A percentile compares a stretch with the other conserved stretches of the same genome.
phyloP scores from a whole-genome alignment of 92 coral and sea anemone species.

The Parazoanthus darwini region DNA sequence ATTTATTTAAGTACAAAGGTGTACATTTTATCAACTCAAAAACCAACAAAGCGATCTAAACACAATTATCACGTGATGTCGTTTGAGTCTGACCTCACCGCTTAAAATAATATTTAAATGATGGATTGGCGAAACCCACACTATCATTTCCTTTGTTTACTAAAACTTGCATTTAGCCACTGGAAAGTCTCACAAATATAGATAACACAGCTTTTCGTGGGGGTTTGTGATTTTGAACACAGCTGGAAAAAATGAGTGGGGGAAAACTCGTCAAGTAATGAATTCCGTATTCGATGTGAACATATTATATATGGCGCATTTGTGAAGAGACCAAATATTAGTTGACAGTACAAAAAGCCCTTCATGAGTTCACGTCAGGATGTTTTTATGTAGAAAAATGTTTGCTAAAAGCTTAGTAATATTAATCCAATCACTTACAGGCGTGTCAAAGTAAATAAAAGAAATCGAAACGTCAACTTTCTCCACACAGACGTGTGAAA shows the following conservation, averaged over 20 bases:
- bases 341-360: not conserved
- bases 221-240: not conserved
- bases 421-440: not conserved
- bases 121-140: not conserved
- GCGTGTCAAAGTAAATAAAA: not conserved
- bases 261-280: not conserved
- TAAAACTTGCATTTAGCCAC: conserved; percentile 20
- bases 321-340: not conserved
- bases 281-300: not conserved
- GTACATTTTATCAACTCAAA: conserved; percentile 14
- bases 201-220: not conserved
- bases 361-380: not conserved
- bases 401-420: not conserved
- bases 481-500: not conserved
- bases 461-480: not conserved
- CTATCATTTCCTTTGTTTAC: conserved; percentile 36
- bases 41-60: not conserved
- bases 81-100: conserved; percentile 2
- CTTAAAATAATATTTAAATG: conserved; percentile 25
- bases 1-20: not conserved
- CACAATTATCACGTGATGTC: conserved; percentile 24
- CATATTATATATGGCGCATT: not conserved
- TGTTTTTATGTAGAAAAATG: not conserved
- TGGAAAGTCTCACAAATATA: not conserved
- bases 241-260: not conserved